These are phyloP conservation scores for Trachelipus rathkii DNA, from an alignment of 1,140 invertebrate species.

Conservation along the genomic window DNA sequence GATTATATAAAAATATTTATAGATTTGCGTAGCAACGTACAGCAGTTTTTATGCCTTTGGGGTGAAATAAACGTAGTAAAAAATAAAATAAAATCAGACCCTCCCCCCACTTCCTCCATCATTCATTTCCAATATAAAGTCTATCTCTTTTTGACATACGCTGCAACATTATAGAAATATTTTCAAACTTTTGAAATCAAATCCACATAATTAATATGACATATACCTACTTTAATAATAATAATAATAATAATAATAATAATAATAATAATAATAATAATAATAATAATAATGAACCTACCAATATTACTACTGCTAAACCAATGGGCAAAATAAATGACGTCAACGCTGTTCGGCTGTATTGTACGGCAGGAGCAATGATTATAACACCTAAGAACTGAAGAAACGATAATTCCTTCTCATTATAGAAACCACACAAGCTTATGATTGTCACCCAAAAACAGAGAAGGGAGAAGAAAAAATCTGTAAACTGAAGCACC, in stretches of 20 bases:
- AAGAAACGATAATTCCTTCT: constrained; percentile 60
- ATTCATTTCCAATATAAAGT: no score
- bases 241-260: neutral
- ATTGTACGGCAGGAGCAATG: constrained; percentile 72
- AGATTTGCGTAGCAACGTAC: neutral
- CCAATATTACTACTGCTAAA: constrained; percentile 60
- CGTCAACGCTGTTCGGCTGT: constrained; percentile 73
- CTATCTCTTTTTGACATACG: no score
- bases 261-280: neutral
- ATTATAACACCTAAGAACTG: constrained; percentile 74
- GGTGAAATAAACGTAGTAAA: no score
- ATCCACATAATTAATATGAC: neutral
- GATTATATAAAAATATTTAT: no score
- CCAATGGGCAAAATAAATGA: constrained; percentile 71
- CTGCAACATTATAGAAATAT: no score
- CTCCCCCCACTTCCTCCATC: no score
- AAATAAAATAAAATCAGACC: no score
- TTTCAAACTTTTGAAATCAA: no score
- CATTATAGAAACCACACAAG: constrained; percentile 66
- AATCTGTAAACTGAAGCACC: constrained; percentile 83
- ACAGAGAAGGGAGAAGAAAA: constrained; percentile 77
- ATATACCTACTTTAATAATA: neutral
- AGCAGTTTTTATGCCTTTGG: no score
- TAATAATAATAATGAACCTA: constrained; percentile 28
- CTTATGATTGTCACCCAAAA: constrained; percentile 86